phyloP scores from a whole-genome alignment of 2,113 vertebrate species.

The Tyto alba region DNA sequence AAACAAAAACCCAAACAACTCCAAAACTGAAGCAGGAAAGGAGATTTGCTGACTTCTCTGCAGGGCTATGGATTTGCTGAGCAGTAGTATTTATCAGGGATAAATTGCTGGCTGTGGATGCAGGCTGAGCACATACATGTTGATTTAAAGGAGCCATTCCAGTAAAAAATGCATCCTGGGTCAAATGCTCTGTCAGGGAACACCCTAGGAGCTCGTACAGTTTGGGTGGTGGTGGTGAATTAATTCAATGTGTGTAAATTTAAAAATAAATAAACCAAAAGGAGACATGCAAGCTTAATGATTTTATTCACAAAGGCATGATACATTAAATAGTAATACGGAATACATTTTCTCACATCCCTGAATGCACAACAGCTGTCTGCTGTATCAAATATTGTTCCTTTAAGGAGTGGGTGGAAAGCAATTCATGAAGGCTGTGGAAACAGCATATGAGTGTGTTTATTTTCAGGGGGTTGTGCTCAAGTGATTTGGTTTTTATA shows the following conservation, averaged over 20 bases:
- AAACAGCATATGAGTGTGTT: background rate
- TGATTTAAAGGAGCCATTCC: background rate
- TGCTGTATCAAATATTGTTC: conserved; percentile 22
- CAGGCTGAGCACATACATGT: background rate
- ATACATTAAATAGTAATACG: conserved; percentile 40
- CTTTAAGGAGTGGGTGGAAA: conserved; percentile 24
- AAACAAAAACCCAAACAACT: background rate
- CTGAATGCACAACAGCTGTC: conserved; percentile 48
- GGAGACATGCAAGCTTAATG: background rate
- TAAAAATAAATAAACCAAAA: conserved; percentile 32
- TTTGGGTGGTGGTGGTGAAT: background rate
- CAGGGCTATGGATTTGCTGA: background rate
- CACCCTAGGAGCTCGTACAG: background rate
- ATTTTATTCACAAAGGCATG: conserved; percentile 27
- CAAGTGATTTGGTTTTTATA: conserved; percentile 34
- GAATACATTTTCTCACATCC: conserved; percentile 54
- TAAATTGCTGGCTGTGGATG: background rate
- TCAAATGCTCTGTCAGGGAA: background rate
- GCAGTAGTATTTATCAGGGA: background rate
- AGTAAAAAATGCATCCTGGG: background rate
- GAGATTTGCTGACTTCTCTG: background rate
- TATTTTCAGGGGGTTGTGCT: conserved; percentile 17
- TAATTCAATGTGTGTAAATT: background rate
- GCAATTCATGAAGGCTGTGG: conserved; percentile 7
- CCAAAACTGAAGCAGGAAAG: background rate